Base-by-base conservation (phyloP, 2,888 invertebrate species). In the Tiphia femorata region DNA sequence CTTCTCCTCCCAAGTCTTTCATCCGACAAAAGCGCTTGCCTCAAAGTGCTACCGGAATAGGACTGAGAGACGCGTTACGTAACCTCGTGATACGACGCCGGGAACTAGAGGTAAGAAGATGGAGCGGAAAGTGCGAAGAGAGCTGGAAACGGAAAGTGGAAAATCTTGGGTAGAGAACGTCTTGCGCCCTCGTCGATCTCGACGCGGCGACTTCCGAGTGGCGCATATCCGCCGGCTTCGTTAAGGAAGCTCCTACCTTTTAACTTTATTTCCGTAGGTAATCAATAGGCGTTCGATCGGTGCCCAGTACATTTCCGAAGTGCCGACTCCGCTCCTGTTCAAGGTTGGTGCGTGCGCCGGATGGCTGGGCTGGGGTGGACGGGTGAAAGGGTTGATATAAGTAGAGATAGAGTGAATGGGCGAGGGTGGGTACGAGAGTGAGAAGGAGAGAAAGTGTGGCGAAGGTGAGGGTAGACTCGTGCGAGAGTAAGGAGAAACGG, bases 211-310 rank as follows among this genome's bases (percentile, higher is more conserved):
- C 12, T 33, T 33, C 14, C 33, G 33, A 33, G 35, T 20, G 37
- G 27, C 25, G 19, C 27, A 46, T 48, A 50, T 49, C 46, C 47
- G 38, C 30, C 30, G 33, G 33, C 35, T 59, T 58, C 51, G 54
- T 58, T 52, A 56, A 58, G 59, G 55, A 47, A 58, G 41, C 51
- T 48, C 52, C 61, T 54, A 54, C 58, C 62, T 54, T 62, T 67
- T 51, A 40, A 54, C 50, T 71, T 71, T 71, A 71, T 71, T 73
- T 63, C 63, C 49, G 59, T 66, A 64, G 49, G 58, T 54, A 71
- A 72, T 72, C 72, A 54, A 72, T 73, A 71, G 50, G 23, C 51
- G 58, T 62, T 71, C 68, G 61, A 71, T 68, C 60, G 58, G 52
- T n/a, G n/a, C 41, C 47, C 48, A 62, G 59, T 67, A 71, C 44